phyloP scores from a whole-genome alignment of 2,888 invertebrate species.

The Boloria selene region DNA sequence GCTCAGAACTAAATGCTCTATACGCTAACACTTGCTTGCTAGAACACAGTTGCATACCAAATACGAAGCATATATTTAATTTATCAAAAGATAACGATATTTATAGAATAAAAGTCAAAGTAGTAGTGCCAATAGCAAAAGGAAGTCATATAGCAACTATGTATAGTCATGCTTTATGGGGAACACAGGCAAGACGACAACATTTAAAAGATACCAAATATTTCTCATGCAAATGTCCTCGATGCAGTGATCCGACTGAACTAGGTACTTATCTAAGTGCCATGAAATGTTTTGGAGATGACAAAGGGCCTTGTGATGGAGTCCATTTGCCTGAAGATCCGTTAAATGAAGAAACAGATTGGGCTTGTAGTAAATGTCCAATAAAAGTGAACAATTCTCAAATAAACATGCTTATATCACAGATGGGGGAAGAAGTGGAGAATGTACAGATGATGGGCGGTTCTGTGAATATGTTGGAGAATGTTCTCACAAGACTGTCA shows the following conservation, averaged over 20 bases:
- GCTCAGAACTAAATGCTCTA: constrained; percentile 86
- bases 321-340: constrained; percentile 88
- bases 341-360: constrained; percentile 86
- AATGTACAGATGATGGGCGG: constrained; percentile 83
- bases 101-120: constrained; percentile 86
- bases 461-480: constrained; percentile 83
- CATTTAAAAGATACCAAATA: constrained; percentile 91
- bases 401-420: constrained; percentile 85
- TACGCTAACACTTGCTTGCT: constrained; percentile 90
- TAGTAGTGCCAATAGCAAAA: constrained; percentile 85
- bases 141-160: constrained; percentile 90
- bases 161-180: constrained; percentile 95
- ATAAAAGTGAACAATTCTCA: constrained; percentile 85
- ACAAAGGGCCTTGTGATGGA: constrained; percentile 83
- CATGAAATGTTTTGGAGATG: constrained; percentile 85
- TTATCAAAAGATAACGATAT: constrained; percentile 76
- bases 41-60: constrained; percentile 92
- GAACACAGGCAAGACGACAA: constrained; percentile 89
- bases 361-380: constrained; percentile 88
- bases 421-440: constrained; percentile 90
- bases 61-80: constrained; percentile 88
- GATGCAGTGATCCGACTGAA: constrained; percentile 92
- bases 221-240: constrained; percentile 87
- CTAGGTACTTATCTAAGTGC: constrained; percentile 88
- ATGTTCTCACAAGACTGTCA: constrained; percentile 85